Conservation (phyloP, 2,888 invertebrate species). For the Neoscelio sp. region DNA sequence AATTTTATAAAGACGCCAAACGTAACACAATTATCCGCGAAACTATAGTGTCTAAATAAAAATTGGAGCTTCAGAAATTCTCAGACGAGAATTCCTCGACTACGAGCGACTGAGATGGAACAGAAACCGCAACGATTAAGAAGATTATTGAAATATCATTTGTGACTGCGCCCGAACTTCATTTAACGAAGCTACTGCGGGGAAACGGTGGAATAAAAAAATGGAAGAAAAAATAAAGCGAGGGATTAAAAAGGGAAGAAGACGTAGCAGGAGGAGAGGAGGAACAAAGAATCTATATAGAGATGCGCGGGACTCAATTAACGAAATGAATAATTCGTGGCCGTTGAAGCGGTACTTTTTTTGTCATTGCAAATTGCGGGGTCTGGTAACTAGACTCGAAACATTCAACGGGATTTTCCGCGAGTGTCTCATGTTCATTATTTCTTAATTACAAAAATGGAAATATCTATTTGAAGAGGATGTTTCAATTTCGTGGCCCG, state of each 20-base stretch:
- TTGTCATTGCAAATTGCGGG: constrained; percentile 56
- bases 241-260: constrained; percentile 3
- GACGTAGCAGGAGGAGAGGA: constrained; percentile 23
- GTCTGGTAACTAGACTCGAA: constrained; percentile 46
- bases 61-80: neutral
- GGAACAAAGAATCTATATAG: constrained; percentile 40
- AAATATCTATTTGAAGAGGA: constrained; percentile 56
- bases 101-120: neutral
- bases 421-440: constrained; percentile 72
- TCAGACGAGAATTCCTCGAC: neutral
- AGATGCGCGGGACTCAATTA: constrained; percentile 69
- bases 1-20: too few species aligned
- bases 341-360: constrained; percentile 52
- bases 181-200: constrained; percentile 56
- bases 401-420: constrained; percentile 61
- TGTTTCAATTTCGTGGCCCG: constrained; percentile 52
- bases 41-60: neutral
- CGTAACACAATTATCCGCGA: neutral
- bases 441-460: constrained; percentile 74
- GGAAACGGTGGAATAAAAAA: constrained; percentile 38
- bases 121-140: constrained; percentile 44
- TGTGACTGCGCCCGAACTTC: constrained; percentile 53
- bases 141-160: constrained; percentile 66
- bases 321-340: constrained; percentile 74
- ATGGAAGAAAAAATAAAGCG: constrained; percentile 28